Evolutionary conservation across 1,140 invertebrate species (phyloP).

Genomic region (Mylabris phalerata): DNA sequence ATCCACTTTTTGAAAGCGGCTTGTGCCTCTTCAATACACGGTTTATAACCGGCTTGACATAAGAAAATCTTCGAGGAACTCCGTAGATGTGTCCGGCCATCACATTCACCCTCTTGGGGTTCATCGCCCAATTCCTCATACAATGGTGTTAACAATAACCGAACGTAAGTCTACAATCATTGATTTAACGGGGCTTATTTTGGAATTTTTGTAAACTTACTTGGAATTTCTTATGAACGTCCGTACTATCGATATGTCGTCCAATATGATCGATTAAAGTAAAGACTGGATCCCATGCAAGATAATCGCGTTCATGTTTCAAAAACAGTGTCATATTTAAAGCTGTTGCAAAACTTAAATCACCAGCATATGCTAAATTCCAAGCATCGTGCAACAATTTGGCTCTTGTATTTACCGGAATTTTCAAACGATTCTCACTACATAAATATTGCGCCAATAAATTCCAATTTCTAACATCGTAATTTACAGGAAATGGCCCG

Average conservation of each 20-base stretch:
- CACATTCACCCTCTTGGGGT: conserved; percentile 48
- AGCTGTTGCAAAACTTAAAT: conserved; percentile 60
- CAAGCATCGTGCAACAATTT: conserved; percentile 71
- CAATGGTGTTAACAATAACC: conserved; percentile 54
- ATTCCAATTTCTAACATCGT: conserved; percentile 72
- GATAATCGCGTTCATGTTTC: conserved; percentile 58
- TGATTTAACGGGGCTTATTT: background rate
- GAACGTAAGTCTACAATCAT: conserved; percentile 54
- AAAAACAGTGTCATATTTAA: conserved; percentile 70
- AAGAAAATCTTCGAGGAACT: conserved; percentile 58
- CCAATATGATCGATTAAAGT: conserved; percentile 73
- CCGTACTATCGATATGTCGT: conserved; percentile 57
- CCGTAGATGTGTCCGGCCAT: conserved; percentile 54
- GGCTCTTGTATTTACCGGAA: conserved; percentile 64
- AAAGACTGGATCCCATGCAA: conserved; percentile 72
- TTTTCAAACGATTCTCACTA: conserved; percentile 46
- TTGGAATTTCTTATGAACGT: conserved; percentile 60
- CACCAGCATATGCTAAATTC: conserved; percentile 71
- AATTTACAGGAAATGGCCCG: conserved; percentile 75
- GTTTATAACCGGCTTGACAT: conserved; percentile 62
- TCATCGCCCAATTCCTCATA: conserved; percentile 55
- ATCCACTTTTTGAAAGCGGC: conserved; percentile 61
- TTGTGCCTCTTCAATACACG: conserved; percentile 61
- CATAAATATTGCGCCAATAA: conserved; percentile 58
- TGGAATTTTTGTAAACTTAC: conserved; percentile 37